Evolutionary conservation across 2,113 vertebrate species (phyloP).

Genomic region (Bos javanicus): DNA sequence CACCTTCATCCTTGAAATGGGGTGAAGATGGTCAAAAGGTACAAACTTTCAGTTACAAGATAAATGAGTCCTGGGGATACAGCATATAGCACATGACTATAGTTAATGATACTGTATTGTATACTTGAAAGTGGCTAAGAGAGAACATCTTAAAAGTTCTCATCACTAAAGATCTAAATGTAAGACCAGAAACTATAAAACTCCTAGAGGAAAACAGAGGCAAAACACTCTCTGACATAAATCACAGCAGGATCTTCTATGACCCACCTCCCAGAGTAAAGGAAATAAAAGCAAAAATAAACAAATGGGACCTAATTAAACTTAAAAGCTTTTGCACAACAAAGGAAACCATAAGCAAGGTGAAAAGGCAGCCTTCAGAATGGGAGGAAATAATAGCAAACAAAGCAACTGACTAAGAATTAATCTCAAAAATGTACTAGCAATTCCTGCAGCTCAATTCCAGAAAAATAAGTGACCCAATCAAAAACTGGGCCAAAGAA

Average conservation of each 20-base stretch:
- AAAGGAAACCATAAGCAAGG: not conserved
- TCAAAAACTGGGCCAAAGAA: not conserved
- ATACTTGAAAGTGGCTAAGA: not conserved
- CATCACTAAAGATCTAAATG: not conserved
- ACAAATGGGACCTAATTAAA: not conserved
- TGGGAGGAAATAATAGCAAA: not conserved
- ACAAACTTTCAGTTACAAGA: not conserved
- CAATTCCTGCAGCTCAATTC: not conserved
- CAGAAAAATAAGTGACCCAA: not conserved
- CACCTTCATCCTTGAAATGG: not conserved
- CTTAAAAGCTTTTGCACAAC: not conserved
- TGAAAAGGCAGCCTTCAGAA: not conserved
- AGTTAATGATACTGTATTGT: not conserved
- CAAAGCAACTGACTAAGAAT: not conserved
- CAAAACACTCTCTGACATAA: not conserved
- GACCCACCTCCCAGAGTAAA: not conserved
- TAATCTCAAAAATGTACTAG: not conserved
- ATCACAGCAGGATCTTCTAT: not conserved
- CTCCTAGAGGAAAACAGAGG: not conserved
- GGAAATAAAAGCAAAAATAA: not conserved
- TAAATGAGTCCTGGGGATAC: not conserved
- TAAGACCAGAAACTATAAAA: not conserved
- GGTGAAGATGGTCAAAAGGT: not conserved
- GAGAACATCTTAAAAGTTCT: not conserved
- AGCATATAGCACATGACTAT: not conserved